Conservation (phyloP, 2,113 vertebrate genomes). For the Coreoperca whiteheadi region DNA sequence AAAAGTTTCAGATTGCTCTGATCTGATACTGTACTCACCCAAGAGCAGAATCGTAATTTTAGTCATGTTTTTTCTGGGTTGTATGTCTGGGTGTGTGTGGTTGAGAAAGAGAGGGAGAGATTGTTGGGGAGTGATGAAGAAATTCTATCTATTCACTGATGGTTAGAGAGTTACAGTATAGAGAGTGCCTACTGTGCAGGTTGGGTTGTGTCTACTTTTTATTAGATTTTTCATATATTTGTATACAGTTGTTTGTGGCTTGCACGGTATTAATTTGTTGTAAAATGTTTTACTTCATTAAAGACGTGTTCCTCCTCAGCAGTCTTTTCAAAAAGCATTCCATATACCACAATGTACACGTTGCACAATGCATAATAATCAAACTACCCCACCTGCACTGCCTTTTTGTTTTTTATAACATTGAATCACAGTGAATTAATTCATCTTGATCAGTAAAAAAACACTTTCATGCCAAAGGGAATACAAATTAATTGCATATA, state of each 20-base stretch:
- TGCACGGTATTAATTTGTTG: conserved; percentile 36
- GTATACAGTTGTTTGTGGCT: conserved; percentile 37
- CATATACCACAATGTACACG: not conserved
- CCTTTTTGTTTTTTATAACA: not conserved
- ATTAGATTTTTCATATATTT: conserved; percentile 22
- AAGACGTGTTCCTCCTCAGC: conserved; percentile 47
- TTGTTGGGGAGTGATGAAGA: not conserved
- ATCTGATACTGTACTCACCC: not conserved
- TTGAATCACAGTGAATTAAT: not conserved
- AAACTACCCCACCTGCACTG: not conserved
- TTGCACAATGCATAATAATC: not conserved
- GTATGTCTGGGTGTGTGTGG: not conserved
- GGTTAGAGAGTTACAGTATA: not conserved
- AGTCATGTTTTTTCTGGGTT: not conserved
- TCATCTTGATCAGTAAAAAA: not conserved
- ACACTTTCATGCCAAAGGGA: not conserved
- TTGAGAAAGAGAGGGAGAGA: not conserved
- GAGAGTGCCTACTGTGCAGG: not conserved
- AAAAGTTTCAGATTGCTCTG: not conserved
- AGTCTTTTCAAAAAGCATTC: not conserved
- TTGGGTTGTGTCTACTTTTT: not conserved
- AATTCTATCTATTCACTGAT: not conserved
- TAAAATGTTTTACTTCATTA: conserved; percentile 60
- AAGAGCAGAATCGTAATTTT: not conserved
- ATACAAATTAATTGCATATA: not conserved